These are phyloP conservation scores for Sebastiscus albofasciatus DNA, from an alignment of 2,797 vertebrate species.

Conservation along the genomic window DNA sequence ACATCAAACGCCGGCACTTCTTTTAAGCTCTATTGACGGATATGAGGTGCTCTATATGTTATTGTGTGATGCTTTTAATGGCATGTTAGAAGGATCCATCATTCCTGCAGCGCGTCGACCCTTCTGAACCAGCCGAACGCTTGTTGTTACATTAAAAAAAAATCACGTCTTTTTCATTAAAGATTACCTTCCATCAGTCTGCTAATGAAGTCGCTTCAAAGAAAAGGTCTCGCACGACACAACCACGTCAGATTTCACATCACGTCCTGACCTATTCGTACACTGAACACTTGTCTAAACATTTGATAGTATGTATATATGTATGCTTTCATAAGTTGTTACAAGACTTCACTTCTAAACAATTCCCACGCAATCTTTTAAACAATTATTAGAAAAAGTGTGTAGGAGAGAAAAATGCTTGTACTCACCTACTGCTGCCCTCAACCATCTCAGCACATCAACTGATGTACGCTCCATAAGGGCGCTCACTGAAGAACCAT, in stretches of 20 bases:
- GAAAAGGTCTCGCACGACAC: not conserved
- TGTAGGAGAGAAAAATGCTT: slow-evolving; percentile 19
- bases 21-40: slow-evolving; percentile 16
- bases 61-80: slow-evolving; percentile 3
- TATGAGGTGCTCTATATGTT: slow-evolving; percentile 1
- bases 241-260: slow-evolving; percentile 1
- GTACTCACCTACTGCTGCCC: slow-evolving; percentile 62
- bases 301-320: not conserved
- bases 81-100: not conserved
- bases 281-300: not conserved
- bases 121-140: slow-evolving; percentile 10
- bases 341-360: slow-evolving; percentile 1
- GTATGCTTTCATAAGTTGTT: not conserved
- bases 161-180: slow-evolving; percentile 25
- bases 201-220: slow-evolving; percentile 16
- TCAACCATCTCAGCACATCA: slow-evolving; percentile 31
- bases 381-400: slow-evolving; percentile 36
- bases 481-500: slow-evolving; percentile 34
- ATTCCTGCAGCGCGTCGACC: not conserved
- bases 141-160: slow-evolving; percentile 19
- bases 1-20: slow-evolving; percentile 3
- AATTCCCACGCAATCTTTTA: not conserved
- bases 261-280: not conserved
- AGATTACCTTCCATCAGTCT: slow-evolving; percentile 26
- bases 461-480: slow-evolving; percentile 35